Evolutionary conservation across 2,888 invertebrate genomes (phyloP).

Genomic region (Exocentrus adspersus): DNA sequence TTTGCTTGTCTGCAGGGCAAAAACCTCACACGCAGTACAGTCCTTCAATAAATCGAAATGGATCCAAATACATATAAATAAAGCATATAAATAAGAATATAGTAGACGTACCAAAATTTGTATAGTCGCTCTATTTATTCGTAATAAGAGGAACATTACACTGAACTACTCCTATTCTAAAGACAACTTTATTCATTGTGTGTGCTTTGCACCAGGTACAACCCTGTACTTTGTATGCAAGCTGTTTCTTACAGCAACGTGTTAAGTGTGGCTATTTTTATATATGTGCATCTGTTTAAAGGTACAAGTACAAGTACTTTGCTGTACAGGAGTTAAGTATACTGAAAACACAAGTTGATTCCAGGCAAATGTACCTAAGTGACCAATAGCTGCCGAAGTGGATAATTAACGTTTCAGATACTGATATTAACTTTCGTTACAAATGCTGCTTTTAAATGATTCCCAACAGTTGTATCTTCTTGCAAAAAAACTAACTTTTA

Average conservation of each 20-base stretch:
- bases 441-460: too few species aligned
- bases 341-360: conserved; percentile 22
- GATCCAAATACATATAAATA: not conserved
- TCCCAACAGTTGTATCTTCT: too few species aligned
- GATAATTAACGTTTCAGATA: too few species aligned
- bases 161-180: not conserved
- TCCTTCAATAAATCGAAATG: not conserved
- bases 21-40: conserved; percentile 11
- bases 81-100: too few species aligned
- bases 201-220: not conserved
- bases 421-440: too few species aligned
- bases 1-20: conserved; percentile 23
- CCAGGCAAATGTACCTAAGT: too few species aligned
- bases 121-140: too few species aligned
- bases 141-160: not conserved
- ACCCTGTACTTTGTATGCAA: conserved; percentile 21
- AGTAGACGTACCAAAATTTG: too few species aligned
- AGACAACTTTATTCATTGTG: not conserved
- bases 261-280: conserved; percentile 32
- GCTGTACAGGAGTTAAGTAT: too few species aligned
- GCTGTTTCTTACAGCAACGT: conserved; percentile 16
- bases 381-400: too few species aligned
- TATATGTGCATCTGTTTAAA: conserved; percentile 26
- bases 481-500: too few species aligned
- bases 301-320: too few species aligned